These are phyloP conservation scores for Reinhardtius hippoglossoides DNA, from an alignment of 2,113 vertebrate genomes.

Conservation along the genomic window DNA sequence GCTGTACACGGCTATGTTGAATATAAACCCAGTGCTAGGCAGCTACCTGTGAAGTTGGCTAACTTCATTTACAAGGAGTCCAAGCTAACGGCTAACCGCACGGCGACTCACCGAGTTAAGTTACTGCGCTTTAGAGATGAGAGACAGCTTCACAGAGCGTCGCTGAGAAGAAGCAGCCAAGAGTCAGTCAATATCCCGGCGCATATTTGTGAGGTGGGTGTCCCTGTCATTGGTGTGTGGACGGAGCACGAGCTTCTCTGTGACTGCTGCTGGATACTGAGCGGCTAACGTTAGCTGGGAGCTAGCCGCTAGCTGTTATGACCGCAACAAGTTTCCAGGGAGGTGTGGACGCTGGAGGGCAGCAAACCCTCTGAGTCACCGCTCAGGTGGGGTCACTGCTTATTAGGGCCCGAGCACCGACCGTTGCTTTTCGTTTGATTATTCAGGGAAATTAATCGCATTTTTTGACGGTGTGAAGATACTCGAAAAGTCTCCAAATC, in stretches of 20 bases:
- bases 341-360: slow-evolving; percentile 38
- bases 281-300: slow-evolving; percentile 28
- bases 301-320: slow-evolving; percentile 46
- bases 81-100: slow-evolving; percentile 42
- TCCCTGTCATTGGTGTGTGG: slow-evolving; percentile 60
- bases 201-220: slow-evolving; percentile 60
- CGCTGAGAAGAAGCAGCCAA: not conserved
- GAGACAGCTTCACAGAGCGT: slow-evolving; percentile 20
- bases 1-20: no score
- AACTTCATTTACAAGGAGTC: slow-evolving; percentile 3
- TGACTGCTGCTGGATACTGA: slow-evolving; percentile 28
- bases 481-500: no score
- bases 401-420: no score
- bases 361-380: slow-evolving; percentile 1
- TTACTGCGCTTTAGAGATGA: slow-evolving; percentile 41
- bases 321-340: slow-evolving; percentile 68
- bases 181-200: slow-evolving; percentile 48
- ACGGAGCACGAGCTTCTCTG: slow-evolving; percentile 57
- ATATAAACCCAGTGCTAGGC: not conserved
- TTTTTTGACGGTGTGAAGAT: no score
- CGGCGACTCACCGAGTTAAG: slow-evolving; percentile 65
- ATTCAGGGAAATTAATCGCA: no score
- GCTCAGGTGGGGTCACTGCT: not conserved
- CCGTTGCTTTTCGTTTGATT: no score
- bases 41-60: slow-evolving; percentile 11